Evolutionary conservation across 2,797 vertebrate species (phyloP).

Genomic region (Eurystomus glaucurus): DNA sequence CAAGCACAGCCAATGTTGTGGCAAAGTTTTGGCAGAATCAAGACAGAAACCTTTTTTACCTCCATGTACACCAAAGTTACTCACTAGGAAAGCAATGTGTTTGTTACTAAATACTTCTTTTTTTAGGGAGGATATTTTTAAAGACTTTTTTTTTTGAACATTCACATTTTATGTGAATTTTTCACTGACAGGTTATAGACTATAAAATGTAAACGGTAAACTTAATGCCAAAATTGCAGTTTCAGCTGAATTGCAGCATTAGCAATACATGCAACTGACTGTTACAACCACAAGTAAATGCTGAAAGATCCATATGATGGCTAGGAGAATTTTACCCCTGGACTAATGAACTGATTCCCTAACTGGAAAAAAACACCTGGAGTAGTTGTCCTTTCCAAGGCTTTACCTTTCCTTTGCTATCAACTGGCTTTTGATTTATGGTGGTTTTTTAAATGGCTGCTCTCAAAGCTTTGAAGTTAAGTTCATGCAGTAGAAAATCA

Average conservation of each 20-base stretch:
- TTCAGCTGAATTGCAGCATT: background rate
- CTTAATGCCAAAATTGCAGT: background rate
- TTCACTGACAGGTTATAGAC: background rate
- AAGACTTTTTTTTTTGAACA: background rate
- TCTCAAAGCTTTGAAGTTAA: background rate
- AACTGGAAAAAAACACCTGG: slow-evolving; percentile 1
- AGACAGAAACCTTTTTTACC: background rate
- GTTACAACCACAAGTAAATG: background rate
- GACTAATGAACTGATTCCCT: background rate
- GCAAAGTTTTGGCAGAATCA: background rate
- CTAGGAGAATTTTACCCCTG: background rate
- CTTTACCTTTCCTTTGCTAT: background rate
- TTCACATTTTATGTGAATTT: background rate
- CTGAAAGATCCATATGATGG: background rate
- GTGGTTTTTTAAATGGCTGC: background rate
- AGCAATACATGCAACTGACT: background rate
- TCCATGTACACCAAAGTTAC: background rate
- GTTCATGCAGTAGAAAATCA: background rate
- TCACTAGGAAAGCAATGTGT: background rate
- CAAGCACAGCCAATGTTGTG: background rate
- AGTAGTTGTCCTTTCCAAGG: background rate
- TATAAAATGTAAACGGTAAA: background rate
- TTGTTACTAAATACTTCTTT: background rate
- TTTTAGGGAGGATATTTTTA: background rate
- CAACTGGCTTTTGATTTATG: background rate